phyloP scores from a whole-genome alignment of 2,113 vertebrate genomes.

The Noturus placidus region DNA sequence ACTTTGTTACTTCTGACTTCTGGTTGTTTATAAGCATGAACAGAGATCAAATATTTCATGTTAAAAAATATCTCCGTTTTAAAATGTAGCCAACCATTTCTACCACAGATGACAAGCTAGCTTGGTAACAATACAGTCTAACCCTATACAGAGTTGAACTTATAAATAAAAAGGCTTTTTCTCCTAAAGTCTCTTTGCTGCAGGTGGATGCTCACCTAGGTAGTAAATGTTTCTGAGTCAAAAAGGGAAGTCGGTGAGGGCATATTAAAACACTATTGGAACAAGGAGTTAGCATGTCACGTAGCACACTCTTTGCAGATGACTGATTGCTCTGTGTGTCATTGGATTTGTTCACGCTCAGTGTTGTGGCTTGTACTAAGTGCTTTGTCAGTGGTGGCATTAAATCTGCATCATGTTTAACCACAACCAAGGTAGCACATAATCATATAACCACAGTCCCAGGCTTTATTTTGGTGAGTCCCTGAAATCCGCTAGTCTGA shows the following conservation, averaged over 20 bases:
- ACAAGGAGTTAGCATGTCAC: neutral
- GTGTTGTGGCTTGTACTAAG: constrained; percentile 36
- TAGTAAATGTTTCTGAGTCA: neutral
- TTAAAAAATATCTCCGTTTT: neutral
- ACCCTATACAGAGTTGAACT: neutral
- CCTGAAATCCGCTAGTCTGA: constrained; percentile 70
- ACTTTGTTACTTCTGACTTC: neutral
- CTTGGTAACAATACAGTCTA: neutral
- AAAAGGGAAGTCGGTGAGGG: neutral
- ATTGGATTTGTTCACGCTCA: constrained; percentile 28
- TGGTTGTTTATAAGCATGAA: neutral
- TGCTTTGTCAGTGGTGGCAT: constrained; percentile 29
- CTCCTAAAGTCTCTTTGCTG: neutral
- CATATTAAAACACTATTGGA: constrained; percentile 9
- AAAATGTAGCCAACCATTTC: neutral
- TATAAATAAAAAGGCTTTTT: neutral
- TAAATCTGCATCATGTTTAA: constrained; percentile 28
- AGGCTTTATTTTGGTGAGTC: constrained; percentile 10
- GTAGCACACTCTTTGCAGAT: constrained; percentile 21
- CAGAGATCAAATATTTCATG: neutral
- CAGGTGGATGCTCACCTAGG: neutral
- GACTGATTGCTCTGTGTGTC: constrained; percentile 18
- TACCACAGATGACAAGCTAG: neutral
- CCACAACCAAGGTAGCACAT: neutral
- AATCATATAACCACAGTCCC: constrained; percentile 21